A percentile compares a stretch with the other conserved stretches of the same genome.
phyloP scores from a whole-genome alignment of 2,113 vertebrate species.

The Argyrosomus japonicus region DNA sequence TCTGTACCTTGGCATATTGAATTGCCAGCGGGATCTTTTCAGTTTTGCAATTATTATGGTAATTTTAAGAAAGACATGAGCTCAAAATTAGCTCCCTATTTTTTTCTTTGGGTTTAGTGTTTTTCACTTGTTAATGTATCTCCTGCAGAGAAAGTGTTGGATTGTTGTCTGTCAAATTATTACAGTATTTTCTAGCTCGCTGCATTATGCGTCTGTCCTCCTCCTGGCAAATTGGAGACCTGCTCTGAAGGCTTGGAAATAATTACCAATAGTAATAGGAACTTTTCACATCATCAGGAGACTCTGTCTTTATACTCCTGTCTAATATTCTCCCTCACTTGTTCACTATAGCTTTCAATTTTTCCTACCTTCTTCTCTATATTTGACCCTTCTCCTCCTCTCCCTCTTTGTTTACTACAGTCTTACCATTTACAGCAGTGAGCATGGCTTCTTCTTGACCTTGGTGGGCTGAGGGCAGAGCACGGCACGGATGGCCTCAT shows the following conservation, averaged over 20 bases:
- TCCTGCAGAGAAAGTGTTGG: neutral
- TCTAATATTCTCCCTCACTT: neutral
- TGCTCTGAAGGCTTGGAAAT: conserved; percentile 8
- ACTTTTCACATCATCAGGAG: neutral
- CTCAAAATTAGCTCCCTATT: neutral
- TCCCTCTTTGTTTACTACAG: no score
- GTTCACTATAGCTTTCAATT: neutral
- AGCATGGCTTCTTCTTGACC: conserved; percentile 86
- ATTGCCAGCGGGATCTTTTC: neutral
- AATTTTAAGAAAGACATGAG: neutral
- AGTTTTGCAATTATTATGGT: conserved; percentile 7
- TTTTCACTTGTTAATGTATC: neutral
- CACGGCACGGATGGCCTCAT: conserved; percentile 93
- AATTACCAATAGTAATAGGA: neutral
- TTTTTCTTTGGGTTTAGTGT: neutral
- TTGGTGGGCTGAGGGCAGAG: conserved; percentile 90
- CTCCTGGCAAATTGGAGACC: conserved; percentile 10
- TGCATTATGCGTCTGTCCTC: neutral
- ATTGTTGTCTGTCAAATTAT: neutral
- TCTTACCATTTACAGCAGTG: conserved; percentile 85
- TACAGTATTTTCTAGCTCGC: neutral
- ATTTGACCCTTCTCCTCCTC: neutral
- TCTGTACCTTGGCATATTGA: neutral
- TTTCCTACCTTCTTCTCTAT: neutral
- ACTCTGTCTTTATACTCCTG: neutral